Conservation (phyloP, 2,797 vertebrate species). For the Coregonus sp. region DNA sequence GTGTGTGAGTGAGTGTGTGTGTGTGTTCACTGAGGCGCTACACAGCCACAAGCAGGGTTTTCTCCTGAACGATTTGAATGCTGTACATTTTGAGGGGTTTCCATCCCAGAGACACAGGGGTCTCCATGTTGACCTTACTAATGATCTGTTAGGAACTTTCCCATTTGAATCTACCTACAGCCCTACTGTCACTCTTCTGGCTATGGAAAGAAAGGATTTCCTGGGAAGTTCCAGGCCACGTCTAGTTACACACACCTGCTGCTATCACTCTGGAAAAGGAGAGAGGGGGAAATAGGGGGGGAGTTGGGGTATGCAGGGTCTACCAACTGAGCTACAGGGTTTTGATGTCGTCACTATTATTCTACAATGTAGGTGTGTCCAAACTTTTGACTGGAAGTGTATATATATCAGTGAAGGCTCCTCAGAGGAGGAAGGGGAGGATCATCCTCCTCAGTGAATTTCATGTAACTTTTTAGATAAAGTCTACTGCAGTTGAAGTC, state of each 20-base stretch:
- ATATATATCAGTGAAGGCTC: no score
- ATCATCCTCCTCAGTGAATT: no score
- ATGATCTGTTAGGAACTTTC: background rate
- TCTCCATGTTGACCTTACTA: background rate
- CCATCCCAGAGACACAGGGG: slow-evolving; percentile 1
- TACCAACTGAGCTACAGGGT: no score
- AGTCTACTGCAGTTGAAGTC: no score
- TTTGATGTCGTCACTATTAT: no score
- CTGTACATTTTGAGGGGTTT: background rate
- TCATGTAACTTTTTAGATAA: no score
- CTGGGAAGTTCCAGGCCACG: background rate
- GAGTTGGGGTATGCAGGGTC: no score
- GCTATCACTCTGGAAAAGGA: background rate
- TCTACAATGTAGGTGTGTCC: no score
- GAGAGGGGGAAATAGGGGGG: background rate
- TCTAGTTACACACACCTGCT: background rate
- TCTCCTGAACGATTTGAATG: background rate
- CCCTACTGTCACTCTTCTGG: background rate
- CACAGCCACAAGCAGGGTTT: background rate
- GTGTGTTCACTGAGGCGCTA: background rate
- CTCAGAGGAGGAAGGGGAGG: no score
- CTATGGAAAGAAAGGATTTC: background rate
- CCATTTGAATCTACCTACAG: background rate
- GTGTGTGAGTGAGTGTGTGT: background rate
- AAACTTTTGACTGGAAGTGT: no score